phyloP scores from a whole-genome alignment of 2,113 vertebrate species.

The Ptilorrhoa leucosticta region DNA sequence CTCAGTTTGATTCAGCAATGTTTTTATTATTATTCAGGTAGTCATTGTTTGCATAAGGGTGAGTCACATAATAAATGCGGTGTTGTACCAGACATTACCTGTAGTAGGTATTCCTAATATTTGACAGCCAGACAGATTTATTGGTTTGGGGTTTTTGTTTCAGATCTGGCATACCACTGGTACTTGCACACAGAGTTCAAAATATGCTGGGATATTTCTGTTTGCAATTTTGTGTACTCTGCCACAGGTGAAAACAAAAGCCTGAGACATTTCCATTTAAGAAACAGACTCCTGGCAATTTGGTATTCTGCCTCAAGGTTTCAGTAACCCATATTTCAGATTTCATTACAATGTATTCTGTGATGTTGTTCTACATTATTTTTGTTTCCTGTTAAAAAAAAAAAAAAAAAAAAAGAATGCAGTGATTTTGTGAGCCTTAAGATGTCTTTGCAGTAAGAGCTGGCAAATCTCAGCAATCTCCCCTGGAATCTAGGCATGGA shows the following conservation, averaged over 20 bases:
- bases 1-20: background rate
- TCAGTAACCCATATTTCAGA: background rate
- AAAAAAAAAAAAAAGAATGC: background rate
- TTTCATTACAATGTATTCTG: background rate
- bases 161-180: background rate
- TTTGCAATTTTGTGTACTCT: background rate
- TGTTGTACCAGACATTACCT: background rate
- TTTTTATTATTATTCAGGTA: background rate
- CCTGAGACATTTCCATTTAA: background rate
- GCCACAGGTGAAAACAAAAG: background rate
- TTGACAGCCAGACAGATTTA: background rate
- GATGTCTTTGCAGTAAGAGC: background rate
- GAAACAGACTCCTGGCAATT: background rate
- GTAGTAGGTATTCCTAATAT: background rate
- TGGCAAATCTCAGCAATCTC: background rate
- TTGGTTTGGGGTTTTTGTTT: background rate
- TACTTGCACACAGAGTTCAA: background rate
- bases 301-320: background rate
- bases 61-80: background rate
- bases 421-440: background rate
- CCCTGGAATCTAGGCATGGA: background rate
- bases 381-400: background rate
- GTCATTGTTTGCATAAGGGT: background rate
- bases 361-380: slow-evolving; percentile 18
- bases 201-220: background rate